Conservation (phyloP, 2,888 invertebrate species). For the Ceraclea dissimilis region DNA sequence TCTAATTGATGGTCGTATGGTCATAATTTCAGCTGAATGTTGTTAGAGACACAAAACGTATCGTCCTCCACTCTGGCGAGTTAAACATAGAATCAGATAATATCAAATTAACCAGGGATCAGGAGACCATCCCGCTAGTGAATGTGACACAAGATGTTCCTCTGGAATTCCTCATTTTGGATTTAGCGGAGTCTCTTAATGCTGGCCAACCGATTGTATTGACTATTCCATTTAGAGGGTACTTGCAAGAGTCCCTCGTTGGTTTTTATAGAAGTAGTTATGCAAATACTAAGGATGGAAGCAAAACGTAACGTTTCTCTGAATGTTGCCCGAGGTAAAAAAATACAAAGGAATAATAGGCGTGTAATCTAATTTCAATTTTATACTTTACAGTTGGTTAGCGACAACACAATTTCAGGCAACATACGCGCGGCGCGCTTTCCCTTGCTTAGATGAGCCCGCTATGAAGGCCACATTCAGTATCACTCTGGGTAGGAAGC, state of each 20-base stretch:
- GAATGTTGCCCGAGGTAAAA: too few relatives aligned
- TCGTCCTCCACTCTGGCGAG: slow-evolving; percentile 59
- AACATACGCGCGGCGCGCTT: slow-evolving; percentile 69
- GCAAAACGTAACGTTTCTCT: too few relatives aligned
- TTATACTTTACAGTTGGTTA: slow-evolving; percentile 55
- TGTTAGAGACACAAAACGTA: slow-evolving; percentile 47
- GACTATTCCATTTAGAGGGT: slow-evolving; percentile 53
- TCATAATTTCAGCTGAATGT: slow-evolving; percentile 45
- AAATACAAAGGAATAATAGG: too few relatives aligned
- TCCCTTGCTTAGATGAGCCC: slow-evolving; percentile 92
- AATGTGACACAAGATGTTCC: slow-evolving; percentile 41
- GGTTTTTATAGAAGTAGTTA: slow-evolving; percentile 68
- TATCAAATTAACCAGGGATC: slow-evolving; percentile 26
- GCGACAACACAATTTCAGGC: slow-evolving; percentile 79
- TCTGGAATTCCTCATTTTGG: slow-evolving; percentile 55
- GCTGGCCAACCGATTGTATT: slow-evolving; percentile 47
- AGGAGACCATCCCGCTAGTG: not conserved
- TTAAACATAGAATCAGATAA: slow-evolving; percentile 44
- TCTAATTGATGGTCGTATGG: too few relatives aligned
- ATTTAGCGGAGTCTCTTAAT: slow-evolving; percentile 40
- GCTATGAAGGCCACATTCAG: slow-evolving; percentile 76
- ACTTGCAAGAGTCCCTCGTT: slow-evolving; percentile 53
- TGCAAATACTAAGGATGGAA: slow-evolving; percentile 42
- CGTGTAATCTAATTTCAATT: too few relatives aligned
- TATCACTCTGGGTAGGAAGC: slow-evolving; percentile 57